phyloP scores from a whole-genome alignment of 2,113 vertebrate species.

The Atlantisia rogersi region DNA sequence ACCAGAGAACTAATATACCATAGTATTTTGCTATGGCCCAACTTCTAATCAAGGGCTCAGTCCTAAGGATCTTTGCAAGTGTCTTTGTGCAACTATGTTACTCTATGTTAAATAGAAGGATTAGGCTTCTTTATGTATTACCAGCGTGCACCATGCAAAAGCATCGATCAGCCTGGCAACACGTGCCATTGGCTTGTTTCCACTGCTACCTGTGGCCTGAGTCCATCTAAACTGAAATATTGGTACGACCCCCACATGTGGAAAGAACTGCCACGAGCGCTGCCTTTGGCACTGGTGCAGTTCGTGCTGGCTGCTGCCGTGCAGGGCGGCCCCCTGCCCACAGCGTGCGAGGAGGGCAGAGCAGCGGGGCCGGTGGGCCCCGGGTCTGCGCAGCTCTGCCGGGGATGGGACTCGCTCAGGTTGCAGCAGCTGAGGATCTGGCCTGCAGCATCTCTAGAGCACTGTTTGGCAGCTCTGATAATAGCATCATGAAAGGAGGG shows the following conservation, averaged over 20 bases:
- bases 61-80: background rate
- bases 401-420: background rate
- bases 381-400: background rate
- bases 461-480: background rate
- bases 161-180: background rate
- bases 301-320: background rate
- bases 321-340: rapidly evolving
- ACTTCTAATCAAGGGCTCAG: background rate
- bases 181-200: background rate
- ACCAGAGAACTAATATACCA: background rate
- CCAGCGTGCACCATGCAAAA: background rate
- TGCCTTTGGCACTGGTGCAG: background rate
- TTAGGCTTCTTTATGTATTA: background rate
- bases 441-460: background rate
- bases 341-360: rapidly evolving
- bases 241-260: background rate
- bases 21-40: background rate
- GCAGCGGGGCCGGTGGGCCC: rapidly evolving
- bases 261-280: background rate
- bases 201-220: background rate
- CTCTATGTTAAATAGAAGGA: background rate
- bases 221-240: background rate
- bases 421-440: background rate
- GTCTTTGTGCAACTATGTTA: background rate
- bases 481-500: background rate